phyloP scores from a whole-genome alignment of 2,797 vertebrate genomes.

The Hephaestus fuliginosus region DNA sequence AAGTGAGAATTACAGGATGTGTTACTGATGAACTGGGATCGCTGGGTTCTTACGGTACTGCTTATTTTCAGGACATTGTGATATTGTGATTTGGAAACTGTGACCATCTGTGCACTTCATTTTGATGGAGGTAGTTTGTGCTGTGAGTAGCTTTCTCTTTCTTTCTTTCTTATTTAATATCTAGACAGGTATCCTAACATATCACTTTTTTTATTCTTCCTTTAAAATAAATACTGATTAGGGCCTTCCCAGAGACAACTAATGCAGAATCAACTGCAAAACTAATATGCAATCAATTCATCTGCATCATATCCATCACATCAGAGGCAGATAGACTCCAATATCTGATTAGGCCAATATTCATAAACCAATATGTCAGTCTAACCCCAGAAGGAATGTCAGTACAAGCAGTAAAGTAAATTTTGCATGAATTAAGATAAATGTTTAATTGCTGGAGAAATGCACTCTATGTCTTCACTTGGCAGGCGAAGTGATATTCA shows the following conservation, averaged over 20 bases:
- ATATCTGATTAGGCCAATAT: slow-evolving; percentile 61
- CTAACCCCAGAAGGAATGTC: slow-evolving; percentile 71
- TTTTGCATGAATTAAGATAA: slow-evolving; percentile 70
- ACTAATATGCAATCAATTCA: slow-evolving; percentile 54
- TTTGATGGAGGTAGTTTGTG: slow-evolving; percentile 17
- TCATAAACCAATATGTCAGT: slow-evolving; percentile 72
- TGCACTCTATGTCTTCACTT: not conserved
- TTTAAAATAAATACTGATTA: slow-evolving; percentile 22
- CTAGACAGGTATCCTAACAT: not conserved
- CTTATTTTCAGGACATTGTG: slow-evolving; percentile 44
- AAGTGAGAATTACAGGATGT: slow-evolving; percentile 52
- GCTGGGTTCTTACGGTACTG: slow-evolving; percentile 38
- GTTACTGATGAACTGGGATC: slow-evolving; percentile 49
- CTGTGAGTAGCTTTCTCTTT: not conserved
- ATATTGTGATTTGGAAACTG: slow-evolving; percentile 44
- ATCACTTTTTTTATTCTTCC: not conserved
- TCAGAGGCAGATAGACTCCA: slow-evolving; percentile 50
- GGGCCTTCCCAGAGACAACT: slow-evolving; percentile 5
- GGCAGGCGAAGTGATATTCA: not conserved
- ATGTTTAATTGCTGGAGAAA: slow-evolving; percentile 64
- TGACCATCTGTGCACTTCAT: slow-evolving; percentile 42
- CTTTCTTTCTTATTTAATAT: not conserved
- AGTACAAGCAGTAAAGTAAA: slow-evolving; percentile 60
- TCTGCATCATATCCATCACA: slow-evolving; percentile 59
- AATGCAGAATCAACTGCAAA: slow-evolving; percentile 38